Conservation (phyloP, 2,797 vertebrate species). For the Lepus oiostolus region DNA sequence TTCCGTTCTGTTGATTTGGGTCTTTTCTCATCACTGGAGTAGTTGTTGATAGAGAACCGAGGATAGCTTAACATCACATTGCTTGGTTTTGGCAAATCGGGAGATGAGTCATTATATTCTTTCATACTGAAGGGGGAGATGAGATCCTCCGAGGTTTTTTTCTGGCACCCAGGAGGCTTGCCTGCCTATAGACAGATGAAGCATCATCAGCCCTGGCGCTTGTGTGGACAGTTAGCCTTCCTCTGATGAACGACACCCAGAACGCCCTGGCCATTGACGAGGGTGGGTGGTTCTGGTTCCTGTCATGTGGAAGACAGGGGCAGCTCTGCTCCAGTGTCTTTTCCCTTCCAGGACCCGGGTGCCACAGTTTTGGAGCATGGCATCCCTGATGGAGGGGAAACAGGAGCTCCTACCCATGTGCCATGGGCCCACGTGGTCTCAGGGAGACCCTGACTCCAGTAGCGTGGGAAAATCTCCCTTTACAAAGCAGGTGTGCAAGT, state of each 20-base stretch:
- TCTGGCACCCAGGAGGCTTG: neutral
- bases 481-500: neutral
- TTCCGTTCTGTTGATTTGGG: neutral
- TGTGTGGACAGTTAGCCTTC: neutral
- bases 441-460: neutral
- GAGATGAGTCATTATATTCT: conserved; percentile 17
- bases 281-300: neutral
- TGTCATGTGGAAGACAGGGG: neutral
- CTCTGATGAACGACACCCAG: neutral
- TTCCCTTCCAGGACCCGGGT: neutral
- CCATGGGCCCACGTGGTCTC: neutral
- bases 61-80: neutral
- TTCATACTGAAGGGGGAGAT: conserved; percentile 21
- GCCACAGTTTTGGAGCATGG: neutral
- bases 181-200: conserved; percentile 16
- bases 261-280: neutral
- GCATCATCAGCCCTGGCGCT: neutral
- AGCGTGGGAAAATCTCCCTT: neutral
- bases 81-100: neutral
- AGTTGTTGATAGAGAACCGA: neutral
- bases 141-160: neutral
- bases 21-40: neutral
- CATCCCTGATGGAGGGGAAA: neutral
- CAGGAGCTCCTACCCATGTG: neutral
- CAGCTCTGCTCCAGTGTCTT: neutral